These are phyloP conservation scores for Podarcis siculus DNA, from an alignment of 2,797 vertebrate genomes.

Conservation along the genomic window DNA sequence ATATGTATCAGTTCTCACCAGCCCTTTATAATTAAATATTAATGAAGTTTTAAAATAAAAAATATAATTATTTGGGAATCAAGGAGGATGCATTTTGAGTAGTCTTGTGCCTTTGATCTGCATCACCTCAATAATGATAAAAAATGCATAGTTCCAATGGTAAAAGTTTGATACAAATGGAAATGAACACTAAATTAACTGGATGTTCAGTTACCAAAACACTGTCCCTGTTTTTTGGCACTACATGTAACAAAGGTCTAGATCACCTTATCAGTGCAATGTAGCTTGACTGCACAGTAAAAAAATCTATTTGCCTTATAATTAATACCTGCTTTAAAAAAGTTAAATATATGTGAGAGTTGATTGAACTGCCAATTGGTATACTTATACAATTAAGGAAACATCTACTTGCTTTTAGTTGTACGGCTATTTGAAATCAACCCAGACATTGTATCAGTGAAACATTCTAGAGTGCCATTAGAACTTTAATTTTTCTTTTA, in stretches of 20 bases:
- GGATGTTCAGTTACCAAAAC: conserved; percentile 45
- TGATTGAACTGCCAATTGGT: conserved; percentile 69
- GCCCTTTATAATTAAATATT: conserved; percentile 21
- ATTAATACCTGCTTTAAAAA: conserved; percentile 62
- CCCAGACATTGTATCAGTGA: conserved; percentile 51
- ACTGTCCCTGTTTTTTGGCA: conserved; percentile 26
- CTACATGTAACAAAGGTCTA: conserved; percentile 69
- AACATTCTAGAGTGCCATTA: conserved; percentile 50
- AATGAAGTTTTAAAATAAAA: conserved; percentile 31
- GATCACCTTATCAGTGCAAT: conserved; percentile 78
- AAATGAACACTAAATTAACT: conserved; percentile 54
- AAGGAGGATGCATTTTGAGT: conserved; percentile 45
- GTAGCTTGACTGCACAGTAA: conserved; percentile 80
- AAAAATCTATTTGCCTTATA: conserved; percentile 77
- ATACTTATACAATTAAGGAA: conserved; percentile 46
- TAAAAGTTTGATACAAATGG: conserved; percentile 46
- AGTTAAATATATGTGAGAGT: conserved; percentile 56
- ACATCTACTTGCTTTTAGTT: conserved; percentile 36
- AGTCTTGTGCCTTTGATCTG: conserved; percentile 61
- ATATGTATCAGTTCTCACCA: background rate
- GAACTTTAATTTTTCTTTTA: conserved; percentile 60
- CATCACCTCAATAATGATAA: conserved; percentile 46
- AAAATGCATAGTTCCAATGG: conserved; percentile 42
- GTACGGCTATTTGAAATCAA: conserved; percentile 53
- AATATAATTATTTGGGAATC: conserved; percentile 40